Conservation (phyloP, 2,797 vertebrate genomes). For the Thunnus albacares region DNA sequence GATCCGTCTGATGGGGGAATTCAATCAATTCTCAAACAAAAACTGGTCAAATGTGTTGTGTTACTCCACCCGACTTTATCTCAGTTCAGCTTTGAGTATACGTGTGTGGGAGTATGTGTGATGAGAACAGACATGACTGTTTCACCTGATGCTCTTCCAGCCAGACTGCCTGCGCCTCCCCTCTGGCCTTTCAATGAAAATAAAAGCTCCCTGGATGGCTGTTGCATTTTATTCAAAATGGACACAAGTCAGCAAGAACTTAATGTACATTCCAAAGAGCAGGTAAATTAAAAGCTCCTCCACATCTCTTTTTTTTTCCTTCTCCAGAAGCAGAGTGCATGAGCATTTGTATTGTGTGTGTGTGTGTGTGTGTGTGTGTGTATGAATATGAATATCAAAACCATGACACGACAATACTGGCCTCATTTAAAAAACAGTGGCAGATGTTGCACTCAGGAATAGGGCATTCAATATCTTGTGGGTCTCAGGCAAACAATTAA, state of each 20-base stretch:
- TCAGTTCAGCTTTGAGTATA: constrained; percentile 22
- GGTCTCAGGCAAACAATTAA: constrained; percentile 34
- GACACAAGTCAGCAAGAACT: constrained; percentile 64
- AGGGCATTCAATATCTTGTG: constrained; percentile 4
- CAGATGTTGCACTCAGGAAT: constrained; percentile 16
- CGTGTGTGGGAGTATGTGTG: neutral
- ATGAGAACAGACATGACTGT: constrained; percentile 61
- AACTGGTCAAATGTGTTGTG: constrained; percentile 25
- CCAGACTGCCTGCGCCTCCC: constrained; percentile 53
- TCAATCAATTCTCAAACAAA: neutral
- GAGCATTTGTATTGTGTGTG: neutral
- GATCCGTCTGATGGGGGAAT: constrained; percentile 5
- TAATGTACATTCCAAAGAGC: constrained; percentile 49
- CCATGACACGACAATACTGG: neutral
- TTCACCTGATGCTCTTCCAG: constrained; percentile 61
- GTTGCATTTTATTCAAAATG: constrained; percentile 61
- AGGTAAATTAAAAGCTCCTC: constrained; percentile 57
- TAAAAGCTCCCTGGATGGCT: constrained; percentile 64
- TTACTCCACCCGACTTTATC: constrained; percentile 30
- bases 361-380: too few species aligned
- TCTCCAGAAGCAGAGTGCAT: constrained; percentile 1
- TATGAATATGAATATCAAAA: constrained; percentile 20
- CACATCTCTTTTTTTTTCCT: neutral
- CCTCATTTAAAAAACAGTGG: constrained; percentile 16
- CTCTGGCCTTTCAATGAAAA: constrained; percentile 68